These are phyloP conservation scores for Bucorvus abyssinicus DNA, from an alignment of 2,797 vertebrate genomes.

Conservation along the genomic window DNA sequence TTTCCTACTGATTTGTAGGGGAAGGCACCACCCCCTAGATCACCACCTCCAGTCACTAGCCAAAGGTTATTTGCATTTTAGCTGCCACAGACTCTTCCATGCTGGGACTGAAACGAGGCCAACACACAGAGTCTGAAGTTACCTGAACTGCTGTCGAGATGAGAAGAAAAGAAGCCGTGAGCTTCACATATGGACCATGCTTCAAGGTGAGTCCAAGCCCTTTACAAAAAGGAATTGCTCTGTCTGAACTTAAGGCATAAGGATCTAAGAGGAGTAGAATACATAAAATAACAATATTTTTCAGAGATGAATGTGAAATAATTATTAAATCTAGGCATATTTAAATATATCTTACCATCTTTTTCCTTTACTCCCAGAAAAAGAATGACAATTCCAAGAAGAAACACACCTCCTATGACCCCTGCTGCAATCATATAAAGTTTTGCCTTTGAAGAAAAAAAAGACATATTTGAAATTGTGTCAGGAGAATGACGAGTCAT, in stretches of 20 bases:
- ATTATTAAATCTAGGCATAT: background rate
- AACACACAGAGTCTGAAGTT: conserved; percentile 39
- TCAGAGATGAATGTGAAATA: background rate
- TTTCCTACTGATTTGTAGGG: background rate
- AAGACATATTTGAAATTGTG: background rate
- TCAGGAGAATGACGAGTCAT: background rate
- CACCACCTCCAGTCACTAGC: conserved; percentile 2
- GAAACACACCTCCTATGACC: conserved; percentile 85
- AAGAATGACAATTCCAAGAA: conserved; percentile 87
- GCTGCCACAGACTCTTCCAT: background rate
- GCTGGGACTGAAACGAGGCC: conserved; percentile 18
- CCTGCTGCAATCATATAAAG: conserved; percentile 92
- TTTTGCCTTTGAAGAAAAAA: conserved; percentile 78
- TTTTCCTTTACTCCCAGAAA: conserved; percentile 91
- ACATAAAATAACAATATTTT: conserved; percentile 16
- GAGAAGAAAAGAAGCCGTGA: conserved; percentile 92
- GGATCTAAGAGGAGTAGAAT: conserved; percentile 77
- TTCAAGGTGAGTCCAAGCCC: conserved; percentile 88
- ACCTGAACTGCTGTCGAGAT: conserved; percentile 96
- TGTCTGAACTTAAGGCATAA: conserved; percentile 80
- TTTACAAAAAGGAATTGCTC: conserved; percentile 84
- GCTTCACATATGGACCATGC: conserved; percentile 88
- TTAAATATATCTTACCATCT: conserved; percentile 82
- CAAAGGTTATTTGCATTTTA: conserved; percentile 33
- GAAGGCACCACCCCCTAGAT: conserved; percentile 34